Conservation (phyloP, 2,797 vertebrate genomes). For the Sebastolobus altivelis region DNA sequence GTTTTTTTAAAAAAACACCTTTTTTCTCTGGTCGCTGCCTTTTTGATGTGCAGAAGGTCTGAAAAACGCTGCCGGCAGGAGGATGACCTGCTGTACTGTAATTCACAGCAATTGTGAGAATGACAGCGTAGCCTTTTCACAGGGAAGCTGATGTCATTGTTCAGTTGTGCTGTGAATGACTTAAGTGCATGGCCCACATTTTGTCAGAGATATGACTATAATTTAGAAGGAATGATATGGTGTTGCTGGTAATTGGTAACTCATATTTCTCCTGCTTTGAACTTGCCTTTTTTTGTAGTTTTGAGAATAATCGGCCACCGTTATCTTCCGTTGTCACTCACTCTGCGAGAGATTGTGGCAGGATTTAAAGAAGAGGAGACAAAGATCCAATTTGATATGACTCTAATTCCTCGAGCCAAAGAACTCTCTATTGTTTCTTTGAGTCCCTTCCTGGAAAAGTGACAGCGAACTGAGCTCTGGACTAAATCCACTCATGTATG, state of each 20-base stretch:
- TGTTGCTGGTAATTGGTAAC: slow-evolving; percentile 47
- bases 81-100: slow-evolving; percentile 50
- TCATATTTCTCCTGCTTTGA: slow-evolving; percentile 44
- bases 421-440: slow-evolving; percentile 59
- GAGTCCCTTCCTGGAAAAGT: slow-evolving; percentile 56
- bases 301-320: slow-evolving; percentile 40
- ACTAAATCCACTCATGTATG: slow-evolving; percentile 58
- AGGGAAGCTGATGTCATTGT: slow-evolving; percentile 54
- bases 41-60: slow-evolving; percentile 32
- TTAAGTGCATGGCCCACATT: slow-evolving; percentile 53
- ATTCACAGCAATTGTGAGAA: slow-evolving; percentile 65
- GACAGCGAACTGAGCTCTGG: slow-evolving; percentile 54
- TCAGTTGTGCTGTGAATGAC: slow-evolving; percentile 55
- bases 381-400: slow-evolving; percentile 69
- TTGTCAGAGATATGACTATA: slow-evolving; percentile 55
- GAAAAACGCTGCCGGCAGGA: slow-evolving; percentile 31
- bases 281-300: slow-evolving; percentile 8
- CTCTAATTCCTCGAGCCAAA: slow-evolving; percentile 61
- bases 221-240: slow-evolving; percentile 63
- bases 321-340: slow-evolving; percentile 53
- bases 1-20: slow-evolving; percentile 13
- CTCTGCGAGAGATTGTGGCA: slow-evolving; percentile 43
- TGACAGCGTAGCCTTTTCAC: slow-evolving; percentile 52
- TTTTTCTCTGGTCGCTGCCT: background rate
- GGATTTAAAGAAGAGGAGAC: slow-evolving; percentile 55